Percentiles rank a stretch among this genome's conserved stretches.
phyloP scores from a whole-genome alignment of 2,797 vertebrate genomes.

The Gadopsis bispinosus region DNA sequence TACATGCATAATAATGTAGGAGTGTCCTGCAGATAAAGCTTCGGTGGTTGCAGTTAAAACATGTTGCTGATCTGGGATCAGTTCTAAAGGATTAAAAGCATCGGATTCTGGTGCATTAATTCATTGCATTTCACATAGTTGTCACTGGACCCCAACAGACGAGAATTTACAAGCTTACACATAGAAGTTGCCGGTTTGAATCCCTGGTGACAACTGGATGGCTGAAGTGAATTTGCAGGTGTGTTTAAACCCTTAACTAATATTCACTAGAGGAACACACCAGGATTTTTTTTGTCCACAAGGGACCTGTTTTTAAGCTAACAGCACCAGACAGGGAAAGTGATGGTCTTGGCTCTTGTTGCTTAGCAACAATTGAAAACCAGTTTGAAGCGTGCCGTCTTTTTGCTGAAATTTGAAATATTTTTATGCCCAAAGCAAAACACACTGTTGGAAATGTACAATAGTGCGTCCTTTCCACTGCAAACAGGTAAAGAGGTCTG shows the following conservation, averaged over 20 bases:
- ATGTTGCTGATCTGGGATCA: conserved; percentile 9
- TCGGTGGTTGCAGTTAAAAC: conserved; percentile 17
- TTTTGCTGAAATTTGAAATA: conserved; percentile 60
- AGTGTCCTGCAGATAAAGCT: conserved; percentile 58
- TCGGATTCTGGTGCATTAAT: neutral
- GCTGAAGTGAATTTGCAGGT: neutral
- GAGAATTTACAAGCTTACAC: neutral
- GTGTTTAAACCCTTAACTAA: conserved; percentile 21
- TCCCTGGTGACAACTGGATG: neutral
- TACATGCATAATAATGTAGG: conserved; percentile 53
- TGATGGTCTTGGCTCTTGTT: conserved; percentile 69
- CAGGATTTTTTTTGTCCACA: conserved; percentile 27
- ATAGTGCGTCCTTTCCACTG: conserved; percentile 2
- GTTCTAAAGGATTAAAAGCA: conserved; percentile 15
- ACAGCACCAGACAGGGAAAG: conserved; percentile 45
- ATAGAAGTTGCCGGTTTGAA: conserved; percentile 8
- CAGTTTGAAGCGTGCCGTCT: conserved; percentile 54
- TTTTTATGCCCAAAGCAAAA: conserved; percentile 64
- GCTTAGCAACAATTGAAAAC: conserved; percentile 78
- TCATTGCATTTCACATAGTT: neutral
- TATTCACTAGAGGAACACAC: conserved; percentile 36
- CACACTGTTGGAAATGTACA: conserved; percentile 39
- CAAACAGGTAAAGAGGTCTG: conserved; percentile 51
- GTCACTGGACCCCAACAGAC: neutral
- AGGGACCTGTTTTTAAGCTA: conserved; percentile 52